Percentiles rank a stretch among this genome's conserved stretches.
Conservation (phyloP, 2,113 vertebrate genomes). For the Hemiprocne comata region DNA sequence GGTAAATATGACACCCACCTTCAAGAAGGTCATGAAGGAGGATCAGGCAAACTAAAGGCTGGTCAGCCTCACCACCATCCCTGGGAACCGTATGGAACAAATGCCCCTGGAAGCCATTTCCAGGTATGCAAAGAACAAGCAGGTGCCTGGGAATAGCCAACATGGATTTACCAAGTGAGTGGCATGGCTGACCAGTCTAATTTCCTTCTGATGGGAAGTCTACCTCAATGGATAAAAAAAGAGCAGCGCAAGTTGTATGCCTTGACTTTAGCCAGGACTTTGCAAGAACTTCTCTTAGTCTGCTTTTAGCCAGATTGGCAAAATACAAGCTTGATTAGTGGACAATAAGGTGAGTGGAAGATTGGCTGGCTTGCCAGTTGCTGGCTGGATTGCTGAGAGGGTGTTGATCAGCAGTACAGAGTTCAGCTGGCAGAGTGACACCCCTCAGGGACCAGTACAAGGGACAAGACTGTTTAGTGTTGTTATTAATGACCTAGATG, state of each 20-base stretch:
- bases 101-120: not conserved
- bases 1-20: not conserved
- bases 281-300: not conserved
- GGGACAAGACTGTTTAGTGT: not conserved
- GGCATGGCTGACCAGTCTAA: not conserved
- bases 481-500: not conserved
- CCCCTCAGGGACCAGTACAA: fast-evolving
- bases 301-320: not conserved
- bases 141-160: not conserved
- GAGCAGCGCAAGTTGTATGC: not conserved
- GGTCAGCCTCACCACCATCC: not conserved
- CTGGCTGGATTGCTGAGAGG: not conserved
- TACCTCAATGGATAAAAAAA: not conserved
- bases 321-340: not conserved
- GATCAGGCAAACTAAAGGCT: not conserved
- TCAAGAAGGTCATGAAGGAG: not conserved
- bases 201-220: not conserved
- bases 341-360: not conserved
- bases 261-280: not conserved
- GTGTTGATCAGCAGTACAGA: not conserved
- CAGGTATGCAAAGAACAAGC: not conserved
- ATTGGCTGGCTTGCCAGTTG: not conserved
- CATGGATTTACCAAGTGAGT: not conserved
- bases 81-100: not conserved
- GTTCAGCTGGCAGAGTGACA: not conserved